These are phyloP conservation scores for Fregata magnificens DNA, from an alignment of 2,113 vertebrate species.

Conservation along the genomic window DNA sequence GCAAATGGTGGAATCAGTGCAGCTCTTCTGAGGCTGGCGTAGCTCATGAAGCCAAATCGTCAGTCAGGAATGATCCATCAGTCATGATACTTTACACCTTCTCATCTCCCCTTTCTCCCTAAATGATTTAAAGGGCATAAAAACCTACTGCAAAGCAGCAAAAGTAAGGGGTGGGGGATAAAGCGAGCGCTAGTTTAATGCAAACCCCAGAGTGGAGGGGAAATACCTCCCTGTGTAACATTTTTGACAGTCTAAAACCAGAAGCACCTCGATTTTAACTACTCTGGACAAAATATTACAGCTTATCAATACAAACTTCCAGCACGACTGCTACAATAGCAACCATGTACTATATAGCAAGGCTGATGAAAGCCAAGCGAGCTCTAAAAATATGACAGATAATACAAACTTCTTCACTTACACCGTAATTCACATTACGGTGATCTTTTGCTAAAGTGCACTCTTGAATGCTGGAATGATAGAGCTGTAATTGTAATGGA, in stretches of 20 bases:
- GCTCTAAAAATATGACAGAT: neutral
- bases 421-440: constrained; percentile 7
- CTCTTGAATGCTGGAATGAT: neutral
- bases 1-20: fast-evolving
- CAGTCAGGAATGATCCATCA: neutral
- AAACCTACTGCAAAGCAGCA: neutral
- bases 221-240: neutral
- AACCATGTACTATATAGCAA: neutral
- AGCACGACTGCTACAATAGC: neutral
- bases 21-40: neutral
- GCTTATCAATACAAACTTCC: neutral
- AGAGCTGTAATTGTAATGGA: constrained; percentile 39
- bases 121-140: neutral
- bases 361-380: neutral
- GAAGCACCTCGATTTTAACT: neutral
- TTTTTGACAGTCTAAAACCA: neutral
- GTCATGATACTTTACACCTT: neutral
- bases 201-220: neutral
- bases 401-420: neutral
- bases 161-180: neutral
- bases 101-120: neutral
- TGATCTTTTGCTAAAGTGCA: constrained; percentile 19
- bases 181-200: fast-evolving
- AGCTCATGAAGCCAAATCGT: neutral
- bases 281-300: neutral